Base-by-base conservation (phyloP, 2,113 vertebrate species). In the Planiliza haematocheilus region DNA sequence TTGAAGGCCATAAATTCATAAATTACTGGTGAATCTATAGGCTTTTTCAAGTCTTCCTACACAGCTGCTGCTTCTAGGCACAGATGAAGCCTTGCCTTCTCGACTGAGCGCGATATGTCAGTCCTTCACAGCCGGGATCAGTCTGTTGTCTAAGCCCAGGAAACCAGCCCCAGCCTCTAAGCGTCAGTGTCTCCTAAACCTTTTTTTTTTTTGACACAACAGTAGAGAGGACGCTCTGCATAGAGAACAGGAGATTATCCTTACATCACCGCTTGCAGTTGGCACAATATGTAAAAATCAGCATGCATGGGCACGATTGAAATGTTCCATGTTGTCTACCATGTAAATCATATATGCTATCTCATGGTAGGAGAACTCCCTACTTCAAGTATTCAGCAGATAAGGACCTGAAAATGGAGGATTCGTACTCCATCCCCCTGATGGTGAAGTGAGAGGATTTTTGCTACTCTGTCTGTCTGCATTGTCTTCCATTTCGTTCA, bases 341-440 rank as follows among this genome's bases (percentile, higher is more conserved):
- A 83, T 87, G 74, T 88, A 84, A 82, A 88, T 90, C 60, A 88
- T 83, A 84, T 72, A 82, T 70, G 81, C 66, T 89, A 74, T 90
- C 70, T 89, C 82, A 84, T 81, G 87, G 90, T 88, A 93, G 92
- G 91, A 92, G 88, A 89, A 82, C 61, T 72, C 77, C 84, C 91
- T 92, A 90, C 93, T 94, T 94, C 92, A 94, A 94, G 93, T 94
- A 94, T 93, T 92, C 87, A 90, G 85, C 87, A 86, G 90, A 88
- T 92, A 91, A 92, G 86, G 81, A 93, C 93, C 92, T 93, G 92
- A 94, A 93, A 92, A 84, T 67, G 72, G 85, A 90, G 90, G 88
- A 88, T 75, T 89, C 39, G 34, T 70, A 74, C 62, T 85, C 77
- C 69, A 55, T 51, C 82, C 85, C 72, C 82, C 79, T 81, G 71